phyloP scores from a whole-genome alignment of 2,888 invertebrate genomes.

The Lobophora halterata region DNA sequence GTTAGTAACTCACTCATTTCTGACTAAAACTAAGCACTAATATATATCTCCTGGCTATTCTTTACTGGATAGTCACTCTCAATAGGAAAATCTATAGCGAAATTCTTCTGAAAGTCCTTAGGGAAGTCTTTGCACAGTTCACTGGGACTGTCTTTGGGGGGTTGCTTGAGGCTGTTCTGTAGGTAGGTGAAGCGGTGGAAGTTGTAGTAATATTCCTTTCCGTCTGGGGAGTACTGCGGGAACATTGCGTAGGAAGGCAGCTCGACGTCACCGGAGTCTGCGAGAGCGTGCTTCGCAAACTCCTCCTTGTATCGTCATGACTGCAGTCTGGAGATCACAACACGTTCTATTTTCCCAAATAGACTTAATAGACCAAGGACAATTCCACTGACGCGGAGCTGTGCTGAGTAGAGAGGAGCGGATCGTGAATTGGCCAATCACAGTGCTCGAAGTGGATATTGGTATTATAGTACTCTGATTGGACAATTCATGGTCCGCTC shows the following conservation, averaged over 20 bases:
- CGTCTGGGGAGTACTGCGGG: conserved; percentile 72
- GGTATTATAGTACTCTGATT: no score
- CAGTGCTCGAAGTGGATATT: no score
- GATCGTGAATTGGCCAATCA: no score
- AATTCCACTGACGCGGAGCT: no score
- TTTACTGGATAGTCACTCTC: conserved; percentile 18
- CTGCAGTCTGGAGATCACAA: conserved; percentile 85
- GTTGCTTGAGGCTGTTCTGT: conserved; percentile 63
- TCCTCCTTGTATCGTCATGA: conserved; percentile 83
- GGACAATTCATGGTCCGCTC: no score
- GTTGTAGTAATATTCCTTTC: conserved; percentile 73
- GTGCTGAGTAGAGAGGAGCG: no score
- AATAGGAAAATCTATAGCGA: conserved; percentile 16
- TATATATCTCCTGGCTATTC: conserved; percentile 59
- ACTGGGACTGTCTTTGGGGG: conserved; percentile 65
- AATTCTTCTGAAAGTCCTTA: conserved; percentile 14
- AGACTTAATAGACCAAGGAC: no score
- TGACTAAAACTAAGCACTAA: conserved; percentile 51
- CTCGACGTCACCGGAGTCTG: conserved; percentile 65
- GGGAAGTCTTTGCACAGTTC: conserved; percentile 17
- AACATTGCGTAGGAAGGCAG: conserved; percentile 68
- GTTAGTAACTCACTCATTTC: background rate
- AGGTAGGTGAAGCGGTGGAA: conserved; percentile 73
- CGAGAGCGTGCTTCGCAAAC: conserved; percentile 70
- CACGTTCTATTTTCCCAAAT: no score